These are phyloP conservation scores for Panagrolaimus sp. DNA, from an alignment of 1,140 invertebrate genomes.

Conservation along the genomic window DNA sequence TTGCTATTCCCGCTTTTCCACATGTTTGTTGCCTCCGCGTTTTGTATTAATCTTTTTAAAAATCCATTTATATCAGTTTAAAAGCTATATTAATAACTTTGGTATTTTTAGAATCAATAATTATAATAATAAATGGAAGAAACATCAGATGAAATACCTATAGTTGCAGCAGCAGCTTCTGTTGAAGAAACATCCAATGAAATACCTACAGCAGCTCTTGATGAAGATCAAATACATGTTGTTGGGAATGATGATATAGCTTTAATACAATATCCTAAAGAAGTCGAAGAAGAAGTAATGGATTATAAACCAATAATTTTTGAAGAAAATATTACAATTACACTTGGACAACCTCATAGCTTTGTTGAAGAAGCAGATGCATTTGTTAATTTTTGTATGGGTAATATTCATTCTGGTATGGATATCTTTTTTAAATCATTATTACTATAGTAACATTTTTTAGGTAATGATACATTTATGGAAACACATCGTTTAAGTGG, in stretches of 20 bases:
- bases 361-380: neutral
- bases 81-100: no score
- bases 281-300: neutral
- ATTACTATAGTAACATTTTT: neutral
- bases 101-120: no score
- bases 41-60: no score
- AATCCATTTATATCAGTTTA: no score
- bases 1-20: no score
- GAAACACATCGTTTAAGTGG: neutral
- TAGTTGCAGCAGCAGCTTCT: no score
- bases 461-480: neutral
- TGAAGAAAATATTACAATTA: neutral
- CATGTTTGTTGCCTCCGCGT: no score
- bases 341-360: neutral
- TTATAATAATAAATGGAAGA: no score
- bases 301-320: conserved; percentile 1
- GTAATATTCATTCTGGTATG: neutral
- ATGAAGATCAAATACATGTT: neutral
- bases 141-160: no score
- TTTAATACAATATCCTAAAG: neutral
- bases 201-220: neutral
- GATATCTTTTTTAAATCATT: neutral
- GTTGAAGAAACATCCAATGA: neutral
- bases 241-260: no score
- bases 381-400: conserved; percentile 3